A percentile compares a stretch with the other conserved stretches of the same genome.
phyloP scores from a whole-genome alignment of 1,140 invertebrate species.

The silkworm (Bombyx mori) region DNA sequence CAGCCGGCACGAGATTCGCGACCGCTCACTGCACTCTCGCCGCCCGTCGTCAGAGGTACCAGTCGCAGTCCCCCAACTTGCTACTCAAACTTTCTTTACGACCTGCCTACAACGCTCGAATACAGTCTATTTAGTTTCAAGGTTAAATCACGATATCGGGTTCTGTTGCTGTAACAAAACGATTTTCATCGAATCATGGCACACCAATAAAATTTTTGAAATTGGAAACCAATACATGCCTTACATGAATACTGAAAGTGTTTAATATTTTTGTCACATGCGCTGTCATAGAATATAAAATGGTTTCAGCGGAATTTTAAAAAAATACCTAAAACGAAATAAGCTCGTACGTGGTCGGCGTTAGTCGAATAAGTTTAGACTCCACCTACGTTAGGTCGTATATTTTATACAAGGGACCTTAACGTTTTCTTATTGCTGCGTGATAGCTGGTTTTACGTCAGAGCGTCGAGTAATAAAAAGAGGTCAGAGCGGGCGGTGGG shows the following conservation, averaged over 20 bases:
- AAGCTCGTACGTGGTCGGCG: too few relatives aligned
- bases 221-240: too few relatives aligned
- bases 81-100: conserved; percentile 59
- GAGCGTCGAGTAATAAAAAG: conserved; percentile 61
- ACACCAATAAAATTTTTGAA: too few relatives aligned
- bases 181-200: too few relatives aligned
- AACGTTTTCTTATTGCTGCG: conserved; percentile 57
- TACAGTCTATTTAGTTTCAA: conserved; percentile 61
- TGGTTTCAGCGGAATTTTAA: too few relatives aligned
- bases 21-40: conserved; percentile 76
- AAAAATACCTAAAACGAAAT: too few relatives aligned
- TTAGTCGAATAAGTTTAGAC: conserved; percentile 29
- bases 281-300: too few relatives aligned
- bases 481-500: conserved; percentile 54
- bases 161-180: not conserved
- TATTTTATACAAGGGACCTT: conserved; percentile 38
- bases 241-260: too few relatives aligned
- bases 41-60: conserved; percentile 81
- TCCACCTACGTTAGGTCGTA: conserved; percentile 56
- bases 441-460: conserved; percentile 52
- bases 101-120: conserved; percentile 46
- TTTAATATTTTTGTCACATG: too few relatives aligned
- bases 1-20: conserved; percentile 61
- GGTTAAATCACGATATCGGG: conserved; percentile 17
- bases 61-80: conserved; percentile 35